Evolutionary conservation across 1,140 invertebrate species (phyloP).

Genomic region (Galleria mellonella): DNA sequence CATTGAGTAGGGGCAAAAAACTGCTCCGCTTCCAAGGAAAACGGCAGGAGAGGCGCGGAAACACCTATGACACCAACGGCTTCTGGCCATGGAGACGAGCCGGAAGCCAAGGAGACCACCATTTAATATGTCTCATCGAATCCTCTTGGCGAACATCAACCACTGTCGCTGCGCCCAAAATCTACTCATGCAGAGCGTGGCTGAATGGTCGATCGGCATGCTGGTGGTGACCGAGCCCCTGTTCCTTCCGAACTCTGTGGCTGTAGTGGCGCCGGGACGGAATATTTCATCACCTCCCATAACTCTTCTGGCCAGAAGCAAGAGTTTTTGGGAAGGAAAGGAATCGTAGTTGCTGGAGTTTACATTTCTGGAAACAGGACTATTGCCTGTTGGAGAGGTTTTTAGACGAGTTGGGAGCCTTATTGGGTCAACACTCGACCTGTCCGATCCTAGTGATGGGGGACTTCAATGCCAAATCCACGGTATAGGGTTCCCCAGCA

Average conservation of each 20-base stretch:
- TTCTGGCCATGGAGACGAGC: not conserved
- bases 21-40: not conserved
- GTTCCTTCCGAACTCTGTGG: not conserved
- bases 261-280: too few species aligned
- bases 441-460: slow-evolving; percentile 5
- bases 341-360: not conserved
- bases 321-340: not conserved
- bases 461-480: slow-evolving; percentile 18
- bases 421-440: not conserved
- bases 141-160: not conserved
- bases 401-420: not conserved
- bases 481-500: slow-evolving; percentile 1
- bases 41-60: not conserved
- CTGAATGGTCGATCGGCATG: not conserved
- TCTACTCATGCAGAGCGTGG: not conserved
- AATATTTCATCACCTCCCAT: too few species aligned
- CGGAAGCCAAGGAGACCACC: not conserved
- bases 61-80: not conserved
- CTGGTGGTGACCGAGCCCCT: not conserved
- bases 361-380: slow-evolving; percentile 15
- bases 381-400: slow-evolving; percentile 6
- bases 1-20: not conserved
- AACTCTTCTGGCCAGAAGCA: not conserved
- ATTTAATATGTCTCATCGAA: not conserved
- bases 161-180: not conserved